A percentile compares a stretch with the other conserved stretches of the same genome.
Evolutionary conservation across 2,888 invertebrate species (phyloP).

Genomic region (Monoplex corrugatus): DNA sequence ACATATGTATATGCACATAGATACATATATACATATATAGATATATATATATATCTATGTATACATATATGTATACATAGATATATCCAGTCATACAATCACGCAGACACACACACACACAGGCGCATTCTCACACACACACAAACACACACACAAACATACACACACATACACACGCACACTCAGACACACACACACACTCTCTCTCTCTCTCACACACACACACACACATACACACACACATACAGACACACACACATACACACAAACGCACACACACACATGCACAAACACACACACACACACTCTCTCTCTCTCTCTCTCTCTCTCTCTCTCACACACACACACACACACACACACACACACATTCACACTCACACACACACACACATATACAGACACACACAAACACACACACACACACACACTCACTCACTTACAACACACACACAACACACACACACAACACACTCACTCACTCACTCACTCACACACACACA

Average conservation of each 20-base stretch:
- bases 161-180: constrained; percentile 13
- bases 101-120: constrained; percentile 7
- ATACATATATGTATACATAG: constrained; percentile 2
- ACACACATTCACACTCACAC: background rate
- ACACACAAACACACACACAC: background rate
- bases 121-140: background rate
- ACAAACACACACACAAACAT: background rate
- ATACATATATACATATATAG: background rate
- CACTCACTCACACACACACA: background rate
- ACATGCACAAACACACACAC: background rate
- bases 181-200: constrained; percentile 2
- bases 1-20: background rate
- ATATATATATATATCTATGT: too few relatives aligned
- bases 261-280: constrained; percentile 6
- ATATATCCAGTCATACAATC: background rate
- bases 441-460: background rate
- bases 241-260: constrained; percentile 7
- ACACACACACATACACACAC: constrained; percentile 13
- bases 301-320: background rate
- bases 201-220: background rate
- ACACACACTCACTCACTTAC: background rate
- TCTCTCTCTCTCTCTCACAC: background rate
- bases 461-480: background rate
- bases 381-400: background rate
- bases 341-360: constrained; percentile 1